Evolutionary conservation across 2,113 vertebrate species (phyloP).

Genomic region (Chlorodrepanis virens): DNA sequence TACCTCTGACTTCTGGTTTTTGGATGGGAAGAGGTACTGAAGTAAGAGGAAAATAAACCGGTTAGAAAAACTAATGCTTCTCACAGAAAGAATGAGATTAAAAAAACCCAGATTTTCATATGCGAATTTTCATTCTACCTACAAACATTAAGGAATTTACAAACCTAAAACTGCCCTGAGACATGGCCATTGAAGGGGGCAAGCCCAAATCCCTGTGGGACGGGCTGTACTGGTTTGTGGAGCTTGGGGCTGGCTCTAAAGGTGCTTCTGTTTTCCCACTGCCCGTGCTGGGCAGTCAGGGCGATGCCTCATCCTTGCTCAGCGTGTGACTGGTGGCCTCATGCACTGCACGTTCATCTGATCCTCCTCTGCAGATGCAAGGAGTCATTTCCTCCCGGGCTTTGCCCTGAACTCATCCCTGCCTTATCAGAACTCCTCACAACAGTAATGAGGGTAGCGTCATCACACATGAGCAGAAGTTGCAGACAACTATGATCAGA

Average conservation of each 20-base stretch:
- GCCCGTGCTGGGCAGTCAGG: background rate
- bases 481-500: background rate
- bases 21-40: background rate
- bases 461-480: background rate
- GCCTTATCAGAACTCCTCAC: background rate
- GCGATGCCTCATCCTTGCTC: rapidly evolving
- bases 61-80: rapidly evolving
- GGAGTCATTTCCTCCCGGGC: background rate
- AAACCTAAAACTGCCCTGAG: background rate
- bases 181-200: background rate
- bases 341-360: background rate
- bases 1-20: background rate
- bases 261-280: rapidly evolving
- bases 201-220: rapidly evolving
- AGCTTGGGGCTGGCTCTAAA: rapidly evolving
- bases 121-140: background rate
- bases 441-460: rapidly evolving
- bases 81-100: background rate
- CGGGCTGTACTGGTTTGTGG: background rate
- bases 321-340: background rate
- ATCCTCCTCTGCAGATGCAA: background rate
- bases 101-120: rapidly evolving
- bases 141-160: background rate
- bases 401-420: background rate
- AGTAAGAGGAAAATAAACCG: background rate